Base-by-base conservation (phyloP, 2,888 invertebrate species). In the Junonia oenone region DNA sequence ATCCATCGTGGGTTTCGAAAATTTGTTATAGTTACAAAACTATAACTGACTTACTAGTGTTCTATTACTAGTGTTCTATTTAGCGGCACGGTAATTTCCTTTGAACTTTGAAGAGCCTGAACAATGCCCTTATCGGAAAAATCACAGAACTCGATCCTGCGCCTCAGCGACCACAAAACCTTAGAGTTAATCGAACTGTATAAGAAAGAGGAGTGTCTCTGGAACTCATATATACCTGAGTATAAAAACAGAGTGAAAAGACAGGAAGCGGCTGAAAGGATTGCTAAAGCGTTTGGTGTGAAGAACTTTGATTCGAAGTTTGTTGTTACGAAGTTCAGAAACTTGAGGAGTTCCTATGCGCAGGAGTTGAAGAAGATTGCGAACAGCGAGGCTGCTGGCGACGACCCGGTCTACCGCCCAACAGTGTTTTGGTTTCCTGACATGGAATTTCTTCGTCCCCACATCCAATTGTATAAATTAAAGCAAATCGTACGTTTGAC, bases 251-350 rank as follows among this genome's bases (percentile, higher is more conserved):
- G 67, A 17, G 57, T 47, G 11, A 65, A 67, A 14, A 53, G 76
- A 2, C 11, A 55, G 8, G 48, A 51, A 2, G 78, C 82, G 0
- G 66, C 72, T 0, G 61, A 69, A 0, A 61, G 68, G 5, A 81
- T 86, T 29, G 78, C 83, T 0, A 50, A 63, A 1, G 67, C 65
- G 22, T 64, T 86, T 17, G 63, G 71, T 48, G 64, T 82, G 6
- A 67, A 69, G 0, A 66, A 76, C 48, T 83, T 86, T 55, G 70
- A 67, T 6, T 60, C 68, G 0, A 61, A 63, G n/a, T 78, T 82
- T 51, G 82, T 81, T 0, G 56, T 73, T 17, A 71, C 73, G 33
- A 86, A 86, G 65, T 78, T 83, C 35, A 84, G 78, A 63, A 86
- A 81, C 45, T 43, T 84, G 2, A 63, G 83, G 33, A 79, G 78